Conservation (phyloP, 2,888 invertebrate species). For the Dyspetes luteomarginatus region DNA sequence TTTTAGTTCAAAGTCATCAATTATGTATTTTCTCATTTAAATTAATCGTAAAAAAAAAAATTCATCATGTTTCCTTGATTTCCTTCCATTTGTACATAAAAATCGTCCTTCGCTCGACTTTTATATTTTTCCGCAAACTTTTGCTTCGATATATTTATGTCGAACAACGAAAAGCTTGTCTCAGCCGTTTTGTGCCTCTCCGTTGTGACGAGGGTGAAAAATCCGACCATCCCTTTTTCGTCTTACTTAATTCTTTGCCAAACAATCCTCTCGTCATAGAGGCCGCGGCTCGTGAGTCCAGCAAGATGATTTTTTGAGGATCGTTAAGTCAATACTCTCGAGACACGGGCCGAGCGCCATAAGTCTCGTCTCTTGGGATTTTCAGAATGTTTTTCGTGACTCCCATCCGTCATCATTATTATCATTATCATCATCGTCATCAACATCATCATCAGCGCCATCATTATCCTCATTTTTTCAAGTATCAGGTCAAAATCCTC, state of each 20-base stretch:
- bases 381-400: conserved; percentile 43
- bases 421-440: neutral
- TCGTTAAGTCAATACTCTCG: conserved; percentile 54
- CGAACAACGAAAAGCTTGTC: neutral
- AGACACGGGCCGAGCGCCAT: conserved; percentile 11
- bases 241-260: conserved; percentile 59
- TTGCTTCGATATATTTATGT: too few relatives aligned
- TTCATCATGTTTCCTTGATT: too few relatives aligned
- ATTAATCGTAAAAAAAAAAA: too few relatives aligned
- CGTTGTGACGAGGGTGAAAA: conserved; percentile 56
- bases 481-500: conserved; percentile 23
- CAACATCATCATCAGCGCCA: neutral
- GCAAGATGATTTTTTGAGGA: conserved; percentile 8
- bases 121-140: neutral
- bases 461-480: conserved; percentile 10
- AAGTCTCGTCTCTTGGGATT: conserved; percentile 27
- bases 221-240: conserved; percentile 35
- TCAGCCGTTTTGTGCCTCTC: neutral
- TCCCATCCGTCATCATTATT: conserved; percentile 26
- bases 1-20: too few relatives aligned
- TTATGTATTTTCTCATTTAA: too few relatives aligned
- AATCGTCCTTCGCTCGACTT: too few relatives aligned
- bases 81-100: too few relatives aligned
- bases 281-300: conserved; percentile 1
- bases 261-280: conserved; percentile 44